These are phyloP conservation scores for Lepidurus arcticus DNA, from an alignment of 1,140 invertebrate species.

Conservation along the genomic window DNA sequence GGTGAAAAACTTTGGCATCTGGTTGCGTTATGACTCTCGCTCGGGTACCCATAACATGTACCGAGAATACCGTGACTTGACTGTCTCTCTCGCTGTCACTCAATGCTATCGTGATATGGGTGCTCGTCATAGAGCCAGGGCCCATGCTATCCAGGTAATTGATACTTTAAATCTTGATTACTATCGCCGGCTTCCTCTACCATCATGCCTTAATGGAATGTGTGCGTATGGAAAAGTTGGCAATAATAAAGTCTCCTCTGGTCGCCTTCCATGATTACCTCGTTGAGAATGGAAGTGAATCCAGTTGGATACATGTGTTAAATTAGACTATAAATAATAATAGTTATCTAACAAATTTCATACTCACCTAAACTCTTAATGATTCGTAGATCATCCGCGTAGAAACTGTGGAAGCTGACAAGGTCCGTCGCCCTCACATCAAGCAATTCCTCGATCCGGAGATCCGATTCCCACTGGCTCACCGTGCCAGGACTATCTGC, in stretches of 20 bases:
- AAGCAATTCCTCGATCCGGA: slow-evolving; percentile 98
- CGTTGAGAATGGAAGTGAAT: slow-evolving; percentile 35
- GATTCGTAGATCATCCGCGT: slow-evolving; percentile 89
- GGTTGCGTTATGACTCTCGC: slow-evolving; percentile 94
- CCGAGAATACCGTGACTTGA: slow-evolving; percentile 95
- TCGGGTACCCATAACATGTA: slow-evolving; percentile 99
- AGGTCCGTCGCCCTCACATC: slow-evolving; percentile 85
- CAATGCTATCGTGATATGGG: slow-evolving; percentile 99
- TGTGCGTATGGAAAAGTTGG: slow-evolving; percentile 23
- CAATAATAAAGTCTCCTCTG: slow-evolving; percentile 34
- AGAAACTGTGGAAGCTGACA: slow-evolving; percentile 75
- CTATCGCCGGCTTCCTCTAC: neutral
- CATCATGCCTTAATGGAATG: slow-evolving; percentile 26
- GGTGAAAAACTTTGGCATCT: slow-evolving; percentile 99
- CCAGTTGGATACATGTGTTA: slow-evolving; percentile 34
- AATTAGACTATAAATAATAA: neutral
- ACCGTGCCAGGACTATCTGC: slow-evolving; percentile 77
- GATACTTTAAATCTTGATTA: neutral
- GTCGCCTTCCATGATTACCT: slow-evolving; percentile 35
- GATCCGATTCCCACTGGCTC: slow-evolving; percentile 93
- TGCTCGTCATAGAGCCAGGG: slow-evolving; percentile 91
- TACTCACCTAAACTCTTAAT: slow-evolving; percentile 4
- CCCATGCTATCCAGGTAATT: slow-evolving; percentile 82
- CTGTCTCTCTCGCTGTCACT: slow-evolving; percentile 90
- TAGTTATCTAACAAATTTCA: neutral